Percentiles rank a stretch among this genome's conserved stretches.
Evolutionary conservation across 2,797 vertebrate genomes (phyloP).

Genomic region (Anomalospiza imberbis): DNA sequence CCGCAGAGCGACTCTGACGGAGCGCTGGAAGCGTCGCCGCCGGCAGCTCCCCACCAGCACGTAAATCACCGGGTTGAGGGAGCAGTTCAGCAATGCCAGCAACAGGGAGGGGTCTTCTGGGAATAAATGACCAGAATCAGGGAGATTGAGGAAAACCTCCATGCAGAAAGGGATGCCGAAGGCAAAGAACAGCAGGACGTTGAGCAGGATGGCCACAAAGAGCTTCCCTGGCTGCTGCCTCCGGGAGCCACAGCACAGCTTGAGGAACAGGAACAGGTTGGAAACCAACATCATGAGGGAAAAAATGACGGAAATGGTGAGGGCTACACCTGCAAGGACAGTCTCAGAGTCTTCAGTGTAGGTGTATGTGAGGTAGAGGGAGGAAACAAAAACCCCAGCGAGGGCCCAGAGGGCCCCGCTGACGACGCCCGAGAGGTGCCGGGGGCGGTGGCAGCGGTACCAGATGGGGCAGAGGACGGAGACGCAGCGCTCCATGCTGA

Average conservation of each 20-base stretch:
- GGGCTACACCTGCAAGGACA: rapidly evolving
- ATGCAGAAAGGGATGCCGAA: not conserved
- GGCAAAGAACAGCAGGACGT: not conserved
- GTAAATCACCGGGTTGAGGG: not conserved
- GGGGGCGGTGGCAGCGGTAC: not conserved
- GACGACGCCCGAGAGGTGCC: not conserved
- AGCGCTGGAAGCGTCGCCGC: not conserved
- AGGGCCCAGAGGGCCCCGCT: constrained; percentile 62
- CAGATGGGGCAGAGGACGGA: not conserved
- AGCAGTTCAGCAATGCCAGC: not conserved
- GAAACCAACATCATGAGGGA: not conserved
- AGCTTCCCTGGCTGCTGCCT: not conserved
- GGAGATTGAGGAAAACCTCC: not conserved
- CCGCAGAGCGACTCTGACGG: not conserved
- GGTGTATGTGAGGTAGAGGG: not conserved
- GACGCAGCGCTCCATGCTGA: not conserved
- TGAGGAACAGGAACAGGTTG: constrained; percentile 47
- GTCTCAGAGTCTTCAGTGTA: rapidly evolving
- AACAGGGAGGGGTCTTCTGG: not conserved
- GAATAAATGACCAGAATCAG: not conserved
- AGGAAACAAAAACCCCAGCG: not conserved
- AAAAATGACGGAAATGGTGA: rapidly evolving
- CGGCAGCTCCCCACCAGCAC: not conserved
- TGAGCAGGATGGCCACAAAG: not conserved
- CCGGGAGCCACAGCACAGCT: not conserved